Conservation (phyloP, 2,113 vertebrate genomes). For the Ceratotherium simum region DNA sequence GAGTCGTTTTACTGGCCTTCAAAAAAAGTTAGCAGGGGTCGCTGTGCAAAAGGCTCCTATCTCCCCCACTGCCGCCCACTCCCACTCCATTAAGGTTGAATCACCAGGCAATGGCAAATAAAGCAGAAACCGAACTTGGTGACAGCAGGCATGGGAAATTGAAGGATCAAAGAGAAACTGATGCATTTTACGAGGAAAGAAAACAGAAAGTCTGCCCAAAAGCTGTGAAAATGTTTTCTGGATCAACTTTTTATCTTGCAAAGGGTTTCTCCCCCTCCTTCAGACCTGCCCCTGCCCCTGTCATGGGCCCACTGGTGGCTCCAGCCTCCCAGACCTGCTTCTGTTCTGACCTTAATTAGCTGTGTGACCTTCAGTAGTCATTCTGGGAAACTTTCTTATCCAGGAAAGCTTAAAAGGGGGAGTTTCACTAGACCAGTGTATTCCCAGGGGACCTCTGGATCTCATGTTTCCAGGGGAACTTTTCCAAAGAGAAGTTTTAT, state of each 20-base stretch:
- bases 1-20: slow-evolving; percentile 27
- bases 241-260: background rate
- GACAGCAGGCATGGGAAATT: background rate
- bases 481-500: background rate
- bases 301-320: background rate
- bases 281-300: background rate
- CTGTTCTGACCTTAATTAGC: background rate
- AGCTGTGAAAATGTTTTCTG: background rate
- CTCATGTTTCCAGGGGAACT: background rate
- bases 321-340: background rate
- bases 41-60: background rate
- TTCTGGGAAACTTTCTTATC: background rate
- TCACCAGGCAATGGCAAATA: background rate
- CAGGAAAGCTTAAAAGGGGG: background rate
- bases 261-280: background rate
- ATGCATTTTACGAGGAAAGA: background rate
- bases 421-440: background rate
- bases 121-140: accelerated
- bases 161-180: background rate
- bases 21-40: background rate
- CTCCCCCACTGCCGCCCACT: background rate
- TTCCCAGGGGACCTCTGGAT: background rate
- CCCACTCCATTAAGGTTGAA: no score
- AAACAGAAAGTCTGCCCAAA: background rate
- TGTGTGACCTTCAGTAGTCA: no score